Conservation (phyloP, 2,888 invertebrate genomes). For the Rugalucina vietnamica region DNA sequence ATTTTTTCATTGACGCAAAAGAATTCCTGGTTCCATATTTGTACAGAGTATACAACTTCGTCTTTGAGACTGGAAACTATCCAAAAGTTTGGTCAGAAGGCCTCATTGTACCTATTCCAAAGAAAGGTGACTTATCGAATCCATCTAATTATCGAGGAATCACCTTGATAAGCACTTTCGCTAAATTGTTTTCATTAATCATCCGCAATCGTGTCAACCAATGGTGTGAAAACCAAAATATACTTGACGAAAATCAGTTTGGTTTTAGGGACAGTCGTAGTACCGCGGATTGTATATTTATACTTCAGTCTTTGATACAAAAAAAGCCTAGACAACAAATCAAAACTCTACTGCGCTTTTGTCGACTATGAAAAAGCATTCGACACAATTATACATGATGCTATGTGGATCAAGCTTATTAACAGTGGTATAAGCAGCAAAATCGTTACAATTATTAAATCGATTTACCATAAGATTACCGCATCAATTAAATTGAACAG, state of each 20-base stretch:
- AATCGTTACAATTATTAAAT: constrained; percentile 4
- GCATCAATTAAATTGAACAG: background rate
- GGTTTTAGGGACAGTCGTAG: constrained; percentile 20
- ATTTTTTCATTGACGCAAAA: constrained; percentile 34
- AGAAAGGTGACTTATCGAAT: constrained; percentile 34
- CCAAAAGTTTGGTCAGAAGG: constrained; percentile 29
- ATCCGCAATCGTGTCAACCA: constrained; percentile 20
- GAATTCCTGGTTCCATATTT: constrained; percentile 30
- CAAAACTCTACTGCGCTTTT: constrained; percentile 16
- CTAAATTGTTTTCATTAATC: constrained; percentile 38
- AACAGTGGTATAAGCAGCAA: constrained; percentile 3
- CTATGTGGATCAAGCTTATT: constrained; percentile 13
- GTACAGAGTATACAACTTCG: constrained; percentile 14
- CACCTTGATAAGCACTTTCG: constrained; percentile 37
- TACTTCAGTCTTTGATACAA: constrained; percentile 18
- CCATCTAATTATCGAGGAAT: constrained; percentile 43
- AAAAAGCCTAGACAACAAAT: background rate
- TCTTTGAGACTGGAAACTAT: constrained; percentile 34
- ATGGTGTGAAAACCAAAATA: constrained; percentile 15
- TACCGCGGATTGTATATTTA: background rate
- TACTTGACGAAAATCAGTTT: constrained; percentile 22
- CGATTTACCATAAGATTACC: background rate
- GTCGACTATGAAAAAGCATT: background rate
- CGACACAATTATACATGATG: constrained; percentile 14
- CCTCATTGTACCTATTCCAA: constrained; percentile 41